Percentiles rank a stretch among this genome's conserved stretches.
Evolutionary conservation across 2,888 invertebrate species (phyloP).

Genomic region (Acholoe squamosa): DNA sequence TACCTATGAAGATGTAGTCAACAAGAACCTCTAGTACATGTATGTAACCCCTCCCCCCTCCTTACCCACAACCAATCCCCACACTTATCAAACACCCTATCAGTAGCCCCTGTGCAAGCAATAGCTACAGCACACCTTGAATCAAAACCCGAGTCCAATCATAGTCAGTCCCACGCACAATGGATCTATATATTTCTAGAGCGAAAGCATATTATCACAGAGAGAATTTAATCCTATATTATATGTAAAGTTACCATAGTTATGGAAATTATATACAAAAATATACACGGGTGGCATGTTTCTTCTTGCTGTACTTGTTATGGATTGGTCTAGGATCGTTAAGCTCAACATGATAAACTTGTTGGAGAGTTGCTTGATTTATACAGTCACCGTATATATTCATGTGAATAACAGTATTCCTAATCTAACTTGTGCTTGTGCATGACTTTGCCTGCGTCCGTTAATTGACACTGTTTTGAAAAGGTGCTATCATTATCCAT

Average conservation of each 20-base stretch:
- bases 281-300: neutral
- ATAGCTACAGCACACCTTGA: neutral
- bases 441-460: constrained; percentile 1
- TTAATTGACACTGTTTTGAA: neutral
- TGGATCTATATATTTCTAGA: constrained; percentile 21
- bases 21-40: constrained; percentile 57
- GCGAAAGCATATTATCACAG: neutral
- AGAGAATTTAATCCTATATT: neutral
- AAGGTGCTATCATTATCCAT: constrained; percentile 4
- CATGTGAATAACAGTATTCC: neutral
- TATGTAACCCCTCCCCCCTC: neutral
- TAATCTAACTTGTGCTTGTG: neutral
- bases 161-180: constrained; percentile 23
- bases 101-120: neutral
- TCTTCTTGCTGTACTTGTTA: neutral
- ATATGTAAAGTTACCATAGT: neutral
- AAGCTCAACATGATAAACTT: neutral
- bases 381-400: neutral
- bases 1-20: constrained; percentile 64
- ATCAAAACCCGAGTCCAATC: neutral
- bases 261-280: neutral
- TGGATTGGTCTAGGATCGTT: neutral
- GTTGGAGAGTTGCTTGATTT: neutral
- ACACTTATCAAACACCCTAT: neutral
- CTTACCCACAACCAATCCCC: neutral